phyloP scores from a whole-genome alignment of 1,140 invertebrate genomes.

The Atta colombica region DNA sequence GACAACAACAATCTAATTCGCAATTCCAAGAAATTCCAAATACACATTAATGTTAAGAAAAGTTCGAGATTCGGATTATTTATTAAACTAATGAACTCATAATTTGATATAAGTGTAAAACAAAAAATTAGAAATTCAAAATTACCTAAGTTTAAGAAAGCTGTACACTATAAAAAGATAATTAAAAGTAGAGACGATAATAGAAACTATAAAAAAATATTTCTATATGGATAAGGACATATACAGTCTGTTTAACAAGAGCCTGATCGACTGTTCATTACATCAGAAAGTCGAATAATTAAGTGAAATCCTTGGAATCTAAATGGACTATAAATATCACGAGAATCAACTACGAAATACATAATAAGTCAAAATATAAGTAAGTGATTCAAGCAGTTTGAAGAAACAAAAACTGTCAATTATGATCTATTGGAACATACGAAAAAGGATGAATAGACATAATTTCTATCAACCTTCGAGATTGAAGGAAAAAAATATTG shows the following conservation, averaged over 20 bases:
- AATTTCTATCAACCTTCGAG: neutral
- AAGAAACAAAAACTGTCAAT: neutral
- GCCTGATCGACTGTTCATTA: neutral
- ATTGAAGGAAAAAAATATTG: too few species aligned
- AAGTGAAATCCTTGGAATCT: too few species aligned
- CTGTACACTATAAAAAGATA: conserved; percentile 8
- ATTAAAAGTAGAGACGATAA: neutral
- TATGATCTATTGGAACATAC: neutral
- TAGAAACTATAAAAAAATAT: neutral
- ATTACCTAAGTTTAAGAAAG: neutral
- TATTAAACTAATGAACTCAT: neutral
- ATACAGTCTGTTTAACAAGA: conserved; percentile 1
- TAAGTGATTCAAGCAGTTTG: neutral
- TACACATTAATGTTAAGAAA: neutral
- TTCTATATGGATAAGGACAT: neutral
- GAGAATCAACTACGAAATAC: neutral
- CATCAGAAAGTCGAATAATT: neutral
- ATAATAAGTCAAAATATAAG: neutral
- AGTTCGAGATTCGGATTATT: neutral
- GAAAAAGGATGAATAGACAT: neutral
- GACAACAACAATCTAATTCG: conserved; percentile 19
- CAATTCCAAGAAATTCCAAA: neutral
- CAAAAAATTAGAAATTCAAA: neutral
- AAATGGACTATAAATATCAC: neutral
- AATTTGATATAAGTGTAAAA: neutral